Evolutionary conservation across 2,797 vertebrate genomes (phyloP).

Genomic region (Spinus olivaceus): DNA sequence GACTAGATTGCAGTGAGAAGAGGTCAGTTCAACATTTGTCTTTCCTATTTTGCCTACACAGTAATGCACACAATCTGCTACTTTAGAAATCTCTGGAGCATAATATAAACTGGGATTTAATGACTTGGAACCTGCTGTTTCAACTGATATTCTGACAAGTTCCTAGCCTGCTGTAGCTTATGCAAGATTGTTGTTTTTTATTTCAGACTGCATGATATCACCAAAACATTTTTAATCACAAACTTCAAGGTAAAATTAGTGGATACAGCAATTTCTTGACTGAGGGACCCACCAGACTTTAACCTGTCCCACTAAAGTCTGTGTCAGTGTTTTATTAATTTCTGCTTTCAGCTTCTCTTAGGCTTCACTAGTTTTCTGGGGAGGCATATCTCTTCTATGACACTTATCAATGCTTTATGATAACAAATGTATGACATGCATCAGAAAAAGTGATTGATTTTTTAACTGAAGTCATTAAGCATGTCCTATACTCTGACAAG

Average conservation of each 20-base stretch:
- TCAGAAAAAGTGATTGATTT: neutral
- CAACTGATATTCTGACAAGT: slow-evolving; percentile 29
- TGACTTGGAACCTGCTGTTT: slow-evolving; percentile 34
- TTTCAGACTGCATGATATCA: neutral
- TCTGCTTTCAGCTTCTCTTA: neutral
- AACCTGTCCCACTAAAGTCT: neutral
- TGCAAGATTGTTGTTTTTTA: neutral
- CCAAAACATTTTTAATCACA: neutral
- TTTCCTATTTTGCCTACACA: neutral
- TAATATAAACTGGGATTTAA: slow-evolving; percentile 14
- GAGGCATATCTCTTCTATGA: neutral
- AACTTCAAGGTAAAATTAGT: neutral
- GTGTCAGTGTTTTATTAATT: neutral
- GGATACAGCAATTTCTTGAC: neutral
- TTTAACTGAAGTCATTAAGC: neutral
- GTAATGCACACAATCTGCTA: neutral
- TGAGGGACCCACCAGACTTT: neutral
- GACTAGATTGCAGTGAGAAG: neutral
- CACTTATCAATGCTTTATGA: neutral
- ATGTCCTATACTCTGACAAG: rapidly evolving
- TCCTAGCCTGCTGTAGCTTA: neutral
- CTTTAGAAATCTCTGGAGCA: slow-evolving; percentile 9
- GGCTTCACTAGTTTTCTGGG: neutral
- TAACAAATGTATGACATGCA: neutral
- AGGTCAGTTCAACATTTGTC: slow-evolving; percentile 16